These are phyloP conservation scores for Ploceus nigricollis DNA, from an alignment of 2,113 vertebrate genomes.

Conservation along the genomic window DNA sequence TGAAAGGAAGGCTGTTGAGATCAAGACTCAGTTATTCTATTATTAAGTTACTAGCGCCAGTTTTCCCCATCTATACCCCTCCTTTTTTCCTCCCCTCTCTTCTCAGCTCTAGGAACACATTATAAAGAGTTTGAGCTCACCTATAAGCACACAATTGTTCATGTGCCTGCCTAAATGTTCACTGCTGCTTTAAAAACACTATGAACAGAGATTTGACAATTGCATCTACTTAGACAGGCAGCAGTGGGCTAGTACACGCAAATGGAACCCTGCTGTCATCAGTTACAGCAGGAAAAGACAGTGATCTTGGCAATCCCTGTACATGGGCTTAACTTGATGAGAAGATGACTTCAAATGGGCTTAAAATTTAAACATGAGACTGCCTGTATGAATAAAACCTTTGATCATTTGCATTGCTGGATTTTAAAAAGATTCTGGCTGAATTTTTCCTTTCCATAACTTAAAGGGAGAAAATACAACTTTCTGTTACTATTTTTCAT, in stretches of 20 bases:
- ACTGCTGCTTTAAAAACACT: neutral
- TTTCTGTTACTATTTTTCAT: neutral
- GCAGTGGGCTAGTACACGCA: neutral
- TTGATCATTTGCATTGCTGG: neutral
- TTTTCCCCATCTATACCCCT: neutral
- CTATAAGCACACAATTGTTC: neutral
- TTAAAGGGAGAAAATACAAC: neutral
- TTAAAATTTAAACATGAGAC: neutral
- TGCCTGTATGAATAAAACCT: neutral
- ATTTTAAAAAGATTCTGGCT: neutral
- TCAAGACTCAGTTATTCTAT: neutral
- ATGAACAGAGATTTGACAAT: neutral
- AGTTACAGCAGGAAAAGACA: neutral
- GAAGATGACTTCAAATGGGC: neutral
- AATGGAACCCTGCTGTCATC: neutral
- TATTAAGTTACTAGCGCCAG: neutral
- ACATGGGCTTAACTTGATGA: neutral
- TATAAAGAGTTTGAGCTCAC: neutral
- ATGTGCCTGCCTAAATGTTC: neutral
- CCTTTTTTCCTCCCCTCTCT: neutral
- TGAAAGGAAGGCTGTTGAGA: neutral
- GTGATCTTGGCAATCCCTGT: neutral
- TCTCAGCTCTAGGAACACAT: neutral
- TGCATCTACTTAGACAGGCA: neutral
- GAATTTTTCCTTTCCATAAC: neutral